Evolutionary conservation across 2,797 vertebrate species (phyloP).

Genomic region (Tachyglossus aculeatus): DNA sequence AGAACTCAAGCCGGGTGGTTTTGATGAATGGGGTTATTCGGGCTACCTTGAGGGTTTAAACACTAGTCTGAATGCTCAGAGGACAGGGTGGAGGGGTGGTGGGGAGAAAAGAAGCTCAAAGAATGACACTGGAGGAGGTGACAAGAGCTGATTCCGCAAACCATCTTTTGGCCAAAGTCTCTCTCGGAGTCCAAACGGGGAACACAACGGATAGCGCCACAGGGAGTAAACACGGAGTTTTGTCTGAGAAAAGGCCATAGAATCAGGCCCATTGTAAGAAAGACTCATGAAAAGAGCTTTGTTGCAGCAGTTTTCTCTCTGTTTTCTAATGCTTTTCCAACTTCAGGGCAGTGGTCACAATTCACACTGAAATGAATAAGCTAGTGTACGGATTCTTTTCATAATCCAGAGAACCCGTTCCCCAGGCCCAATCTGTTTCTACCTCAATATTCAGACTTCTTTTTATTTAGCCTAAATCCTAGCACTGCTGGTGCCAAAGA

Average conservation of each 20-base stretch:
- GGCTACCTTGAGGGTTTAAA: too few relatives aligned
- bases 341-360: constrained; percentile 34
- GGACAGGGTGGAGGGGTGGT: too few relatives aligned
- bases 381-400: constrained; percentile 24
- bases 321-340: constrained; percentile 24
- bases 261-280: constrained; percentile 5
- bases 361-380: constrained; percentile 45
- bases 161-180: background rate
- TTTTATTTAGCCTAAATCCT: background rate
- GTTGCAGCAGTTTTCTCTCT: constrained; percentile 16
- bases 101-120: too few relatives aligned
- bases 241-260: background rate
- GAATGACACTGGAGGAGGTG: too few relatives aligned
- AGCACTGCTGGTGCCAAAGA: background rate
- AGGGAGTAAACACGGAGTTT: constrained; percentile 27
- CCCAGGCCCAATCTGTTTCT: constrained; percentile 4
- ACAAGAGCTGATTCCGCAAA: constrained; percentile 4
- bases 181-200: background rate
- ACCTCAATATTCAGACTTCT: constrained; percentile 14
- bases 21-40: too few relatives aligned
- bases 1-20: too few relatives aligned
- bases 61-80: too few relatives aligned
- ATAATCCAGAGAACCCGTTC: constrained; percentile 27
- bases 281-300: constrained; percentile 49
- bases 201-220: background rate